Base-by-base conservation (phyloP, 2,888 invertebrate genomes). In the Nebria salina region DNA sequence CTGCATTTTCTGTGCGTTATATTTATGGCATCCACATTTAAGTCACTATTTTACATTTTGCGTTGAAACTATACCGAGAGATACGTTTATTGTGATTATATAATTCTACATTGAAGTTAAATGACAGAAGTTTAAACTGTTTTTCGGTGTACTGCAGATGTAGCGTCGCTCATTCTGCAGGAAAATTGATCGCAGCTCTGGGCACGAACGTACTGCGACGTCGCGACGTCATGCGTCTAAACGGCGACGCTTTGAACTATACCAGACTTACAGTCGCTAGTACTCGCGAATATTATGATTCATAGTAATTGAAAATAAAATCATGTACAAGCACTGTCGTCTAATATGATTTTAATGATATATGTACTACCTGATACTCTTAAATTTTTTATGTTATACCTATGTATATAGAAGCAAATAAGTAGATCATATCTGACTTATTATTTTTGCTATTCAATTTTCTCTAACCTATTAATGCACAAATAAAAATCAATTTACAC, bases 181-280 rank as follows among this genome's bases (percentile, higher is more conserved):
- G 75, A 75, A 84, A 83, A 85, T 84, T 84, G 85, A 84, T 85
- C 85, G 83, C 80, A 83, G 72, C 83, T 86, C 85, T 85, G 84
- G 85, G 84, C 76, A 26, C 0, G 43, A 25, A 11, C 42, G 20
- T 80, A 72, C 80, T 75, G 75, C 84, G 83, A 80, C 83, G 86
- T 84, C 86, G 86, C 86, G 85, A 85, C 85, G 85, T 77, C 86
- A 83, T 86, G 87, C 86, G 86, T 86, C 84, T 83, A 74, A 75
- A 76, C 82, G 75, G 77, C 76, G 65, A 80, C 76, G 75, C 34
- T 68, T 34, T 68, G 65, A 75, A 80, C 80, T 80, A 80, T 41
- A 7, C 54, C 72, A 66, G 68, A 75, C 74, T 15, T 9, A 26
- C 65, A 9, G 74, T 43, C 75, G 78, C 54, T 72, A 8, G 11